Evolutionary conservation across 64 coral and sea anemone species (phyloP).

Genomic region (Actinia tenebrosa): DNA sequence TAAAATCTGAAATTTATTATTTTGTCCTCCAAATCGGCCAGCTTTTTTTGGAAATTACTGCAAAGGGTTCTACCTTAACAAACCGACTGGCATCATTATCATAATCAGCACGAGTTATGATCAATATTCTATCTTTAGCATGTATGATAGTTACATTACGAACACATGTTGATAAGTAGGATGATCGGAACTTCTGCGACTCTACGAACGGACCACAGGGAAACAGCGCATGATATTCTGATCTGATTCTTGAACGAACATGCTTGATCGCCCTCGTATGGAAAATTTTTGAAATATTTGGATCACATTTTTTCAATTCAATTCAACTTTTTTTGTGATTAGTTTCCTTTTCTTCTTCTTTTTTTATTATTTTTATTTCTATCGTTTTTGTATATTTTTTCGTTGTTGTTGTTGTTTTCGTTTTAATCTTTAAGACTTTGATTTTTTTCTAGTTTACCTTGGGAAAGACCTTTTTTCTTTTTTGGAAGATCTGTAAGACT

Average conservation of each 20-base stretch:
- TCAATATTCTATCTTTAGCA: slow-evolving; percentile 6
- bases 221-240: slow-evolving; percentile 6
- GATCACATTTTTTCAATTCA: too few species aligned
- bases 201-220: slow-evolving; percentile 15
- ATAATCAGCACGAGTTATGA: slow-evolving; percentile 12
- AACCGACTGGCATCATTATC: background rate
- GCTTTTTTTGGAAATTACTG: background rate
- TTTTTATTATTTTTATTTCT: background rate
- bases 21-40: too few species aligned
- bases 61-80: too few species aligned
- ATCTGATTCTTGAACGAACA: background rate
- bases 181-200: slow-evolving; percentile 21
- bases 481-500: background rate
- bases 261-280: background rate
- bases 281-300: background rate
- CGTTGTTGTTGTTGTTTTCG: too few species aligned
- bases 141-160: slow-evolving; percentile 6
- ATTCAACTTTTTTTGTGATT: background rate
- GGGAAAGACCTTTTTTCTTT: background rate
- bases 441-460: background rate
- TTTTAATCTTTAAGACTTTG: background rate
- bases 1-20: too few species aligned
- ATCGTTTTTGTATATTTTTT: background rate
- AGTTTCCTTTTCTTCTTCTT: background rate
- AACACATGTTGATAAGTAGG: slow-evolving; percentile 37